Base-by-base conservation (phyloP, 2,113 vertebrate species). In the Pedionomus torquatus region DNA sequence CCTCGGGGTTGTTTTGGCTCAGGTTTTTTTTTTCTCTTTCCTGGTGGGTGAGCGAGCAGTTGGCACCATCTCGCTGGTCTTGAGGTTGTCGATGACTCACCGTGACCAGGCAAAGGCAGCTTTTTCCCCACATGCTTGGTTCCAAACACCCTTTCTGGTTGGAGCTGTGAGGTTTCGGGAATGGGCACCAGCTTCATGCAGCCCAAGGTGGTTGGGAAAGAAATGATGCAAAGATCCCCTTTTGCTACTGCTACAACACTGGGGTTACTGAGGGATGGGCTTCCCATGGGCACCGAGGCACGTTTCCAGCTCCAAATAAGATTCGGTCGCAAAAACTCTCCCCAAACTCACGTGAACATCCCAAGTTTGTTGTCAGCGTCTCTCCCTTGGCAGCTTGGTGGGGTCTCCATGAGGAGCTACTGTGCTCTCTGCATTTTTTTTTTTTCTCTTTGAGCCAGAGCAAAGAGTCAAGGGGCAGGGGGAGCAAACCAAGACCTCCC, bases 391-490 rank as follows among this genome's bases (percentile, higher is more conserved):
- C 25, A 60, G 11, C 49, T 26, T 24, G 44, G 9, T 0, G 9
- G 28, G 21, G 25, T 46, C 21, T 41, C 48, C 17, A 1, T 5
- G 2, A 69, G 49, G 49, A 69, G 28, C 63, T 51, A 77, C 72
- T 43, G 30, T 28, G 44, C 49, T 55, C 41, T 30, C 57, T 71
- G 4, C 11, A 6, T 70, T 55, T 65, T n/a, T n/a, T n/a, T n/a
- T n/a, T n/a, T 41, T 13, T 41, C 13, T 41, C 13, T 65, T 48
- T 23, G 39, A 39, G 55, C 41, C 61, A 4, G 13, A 52, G 15
- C 28, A 60, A 13, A 4, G 10, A 28, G 46, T 11, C 1, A 1
- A 13, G 8, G 14, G 3, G 12, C 10, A 2, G 3, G 1, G 21
- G 39, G n/a, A 63, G 5, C 11, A 39, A 66, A 82, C 24, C 7